phyloP scores from a whole-genome alignment of 2,888 invertebrate species.

The Odontocerum albicorne region DNA sequence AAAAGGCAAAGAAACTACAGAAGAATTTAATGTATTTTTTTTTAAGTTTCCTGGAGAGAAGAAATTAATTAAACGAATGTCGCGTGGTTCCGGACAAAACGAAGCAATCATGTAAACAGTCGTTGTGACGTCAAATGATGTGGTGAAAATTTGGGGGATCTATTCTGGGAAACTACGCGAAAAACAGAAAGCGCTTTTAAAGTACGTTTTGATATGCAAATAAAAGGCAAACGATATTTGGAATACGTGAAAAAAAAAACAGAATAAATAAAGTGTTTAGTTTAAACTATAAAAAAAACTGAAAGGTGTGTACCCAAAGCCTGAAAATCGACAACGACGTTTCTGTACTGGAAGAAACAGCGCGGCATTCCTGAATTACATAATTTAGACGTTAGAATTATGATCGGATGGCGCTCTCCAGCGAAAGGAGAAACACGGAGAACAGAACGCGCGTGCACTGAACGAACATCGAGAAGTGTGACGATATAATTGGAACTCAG shows the following conservation, averaged over 20 bases:
- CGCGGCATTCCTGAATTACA: slow-evolving; percentile 5
- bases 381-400: slow-evolving; percentile 17
- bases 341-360: background rate
- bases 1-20: too few relatives aligned
- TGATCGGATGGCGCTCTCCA: slow-evolving; percentile 15
- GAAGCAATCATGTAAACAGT: slow-evolving; percentile 29
- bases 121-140: slow-evolving; percentile 25
- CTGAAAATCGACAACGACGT: background rate
- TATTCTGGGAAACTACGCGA: slow-evolving; percentile 24
- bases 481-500: slow-evolving; percentile 35
- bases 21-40: too few relatives aligned
- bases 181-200: too few relatives aligned
- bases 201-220: too few relatives aligned
- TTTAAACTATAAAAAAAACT: background rate
- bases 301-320: background rate
- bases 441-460: slow-evolving; percentile 21
- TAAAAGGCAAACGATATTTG: too few relatives aligned
- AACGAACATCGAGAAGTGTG: slow-evolving; percentile 24
- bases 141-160: slow-evolving; percentile 17
- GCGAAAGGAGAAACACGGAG: slow-evolving; percentile 7
- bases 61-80: too few relatives aligned
- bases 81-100: slow-evolving; percentile 20
- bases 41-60: too few relatives aligned
- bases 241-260: background rate
- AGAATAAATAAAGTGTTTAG: background rate